Conservation (phyloP, 2,888 invertebrate species). For the Drosophila imparisetae region DNA sequence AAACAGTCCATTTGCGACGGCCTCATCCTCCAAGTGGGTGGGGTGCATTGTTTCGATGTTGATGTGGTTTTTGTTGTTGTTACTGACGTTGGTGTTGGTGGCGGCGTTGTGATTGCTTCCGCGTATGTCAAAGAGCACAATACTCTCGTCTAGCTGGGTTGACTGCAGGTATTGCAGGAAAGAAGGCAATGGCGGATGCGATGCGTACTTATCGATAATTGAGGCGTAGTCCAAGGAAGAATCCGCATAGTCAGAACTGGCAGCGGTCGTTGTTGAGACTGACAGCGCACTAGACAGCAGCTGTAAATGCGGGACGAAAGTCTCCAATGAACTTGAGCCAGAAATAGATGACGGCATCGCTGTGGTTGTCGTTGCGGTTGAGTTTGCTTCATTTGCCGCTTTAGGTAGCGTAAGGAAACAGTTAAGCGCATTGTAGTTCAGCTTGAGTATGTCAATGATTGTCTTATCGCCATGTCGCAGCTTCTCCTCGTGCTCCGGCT, state of each 20-base stretch:
- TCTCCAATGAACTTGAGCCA: slow-evolving; percentile 77
- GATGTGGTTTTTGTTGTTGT: slow-evolving; percentile 6
- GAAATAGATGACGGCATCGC: slow-evolving; percentile 40
- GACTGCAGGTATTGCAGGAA: slow-evolving; percentile 70
- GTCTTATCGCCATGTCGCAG: slow-evolving; percentile 78
- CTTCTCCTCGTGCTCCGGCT: slow-evolving; percentile 35
- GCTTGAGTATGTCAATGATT: slow-evolving; percentile 78
- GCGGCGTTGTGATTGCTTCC: slow-evolving; percentile 48
- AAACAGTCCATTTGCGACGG: slow-evolving; percentile 60
- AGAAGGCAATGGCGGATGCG: slow-evolving; percentile 49
- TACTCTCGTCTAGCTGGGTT: slow-evolving; percentile 66
- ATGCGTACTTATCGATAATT: slow-evolving; percentile 56
- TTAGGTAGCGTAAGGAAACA: slow-evolving; percentile 81
- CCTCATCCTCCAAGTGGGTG: slow-evolving; percentile 40
- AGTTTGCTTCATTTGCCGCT: slow-evolving; percentile 51
- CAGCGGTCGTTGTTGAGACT: slow-evolving; percentile 53
- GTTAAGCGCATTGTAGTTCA: slow-evolving; percentile 81
- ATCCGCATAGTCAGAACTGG: slow-evolving; percentile 53
- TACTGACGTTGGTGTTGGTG: slow-evolving; percentile 1
- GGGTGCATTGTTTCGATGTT: slow-evolving; percentile 5
- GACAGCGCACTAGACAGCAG: slow-evolving; percentile 57
- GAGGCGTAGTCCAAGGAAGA: slow-evolving; percentile 53
- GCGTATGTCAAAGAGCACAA: slow-evolving; percentile 82
- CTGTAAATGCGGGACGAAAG: slow-evolving; percentile 66
- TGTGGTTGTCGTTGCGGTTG: slow-evolving; percentile 29